phyloP scores from a whole-genome alignment of 1,140 invertebrate species.

The Matsumurasca onukii region DNA sequence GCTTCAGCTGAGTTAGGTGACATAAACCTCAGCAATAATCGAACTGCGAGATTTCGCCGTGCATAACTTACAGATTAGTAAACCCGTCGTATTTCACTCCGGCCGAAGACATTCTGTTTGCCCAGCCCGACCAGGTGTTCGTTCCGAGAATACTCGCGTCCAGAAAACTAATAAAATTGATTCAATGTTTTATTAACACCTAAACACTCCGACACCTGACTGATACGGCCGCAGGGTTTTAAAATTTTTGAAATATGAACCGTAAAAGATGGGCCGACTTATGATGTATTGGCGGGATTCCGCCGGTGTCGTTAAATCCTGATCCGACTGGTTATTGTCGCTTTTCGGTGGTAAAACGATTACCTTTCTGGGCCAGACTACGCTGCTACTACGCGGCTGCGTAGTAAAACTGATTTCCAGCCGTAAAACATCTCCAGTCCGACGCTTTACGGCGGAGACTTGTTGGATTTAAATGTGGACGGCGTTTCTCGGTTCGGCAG shows the following conservation, averaged over 20 bases:
- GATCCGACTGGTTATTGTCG: background rate
- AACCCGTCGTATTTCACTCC: background rate
- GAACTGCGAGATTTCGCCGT: background rate
- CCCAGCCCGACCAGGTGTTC: background rate
- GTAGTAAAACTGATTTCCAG: background rate
- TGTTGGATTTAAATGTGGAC: no score
- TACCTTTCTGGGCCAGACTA: background rate
- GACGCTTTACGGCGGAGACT: no score
- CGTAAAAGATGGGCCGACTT: background rate
- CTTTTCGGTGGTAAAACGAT: constrained; percentile 1
- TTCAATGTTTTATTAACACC: constrained; percentile 2
- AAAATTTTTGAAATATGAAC: constrained; percentile 2
- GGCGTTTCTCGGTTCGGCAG: no score
- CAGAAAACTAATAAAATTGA: background rate
- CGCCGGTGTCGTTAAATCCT: background rate
- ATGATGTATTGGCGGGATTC: background rate
- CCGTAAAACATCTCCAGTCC: no score
- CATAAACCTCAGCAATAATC: background rate
- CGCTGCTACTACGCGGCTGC: background rate
- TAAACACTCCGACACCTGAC: background rate
- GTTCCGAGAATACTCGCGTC: background rate
- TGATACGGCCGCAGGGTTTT: background rate
- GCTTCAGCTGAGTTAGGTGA: background rate
- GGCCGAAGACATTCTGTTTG: background rate
- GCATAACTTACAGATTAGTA: background rate